Evolutionary conservation across 2,113 vertebrate species (phyloP), one percentile per base, ranked within the genome.

Genomic region (Galemys pyrenaicus): DNA sequence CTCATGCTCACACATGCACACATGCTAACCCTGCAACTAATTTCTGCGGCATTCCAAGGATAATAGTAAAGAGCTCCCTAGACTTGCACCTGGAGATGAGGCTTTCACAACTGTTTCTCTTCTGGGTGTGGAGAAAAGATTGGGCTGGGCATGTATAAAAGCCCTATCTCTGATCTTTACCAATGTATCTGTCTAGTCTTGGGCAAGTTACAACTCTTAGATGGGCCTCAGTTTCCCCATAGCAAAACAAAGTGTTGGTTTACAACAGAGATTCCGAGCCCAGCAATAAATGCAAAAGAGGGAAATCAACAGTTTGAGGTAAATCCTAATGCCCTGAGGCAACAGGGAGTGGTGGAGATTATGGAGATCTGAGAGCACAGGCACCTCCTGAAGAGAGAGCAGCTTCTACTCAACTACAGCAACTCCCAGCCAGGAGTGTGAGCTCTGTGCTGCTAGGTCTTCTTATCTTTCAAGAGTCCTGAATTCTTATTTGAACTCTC

Each of bases 341-440:
- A 16, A 17, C 3, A 32, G 65, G 64, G 22, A 49, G 35, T 2
- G 4, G 74, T 56, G 74, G 39, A 51, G n/a, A 75, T 64, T 56
- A 17, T 0, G 0, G 62, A 85, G 35, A 65, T 4, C 3, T 3
- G 0, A 0, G 3, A 56, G 12, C 16, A 10, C 20, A 35, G 35
- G 32, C 37, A 9, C 74, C n/a, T 35, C 8, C 22, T 20, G 60
- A 84, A 30, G 8, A 30, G 8, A 6, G 15, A 22, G 37, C 9
- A 20, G 3, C 41, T 62, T 62, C 26, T 28, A 16, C 44, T 49
- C 15, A 32, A 49, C 9, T 6, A 7, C 3, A 26, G 60, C n/a
- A 70, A 2, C 54, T 28, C 5, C 51, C 11, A 1, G 0, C 5
- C 5, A 20, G n/a, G 37, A 65, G 15, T 2, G 16, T 30, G 32